These are phyloP conservation scores for Carollia perspicillata DNA, from an alignment of 2,113 vertebrate genomes.

Conservation along the genomic window DNA sequence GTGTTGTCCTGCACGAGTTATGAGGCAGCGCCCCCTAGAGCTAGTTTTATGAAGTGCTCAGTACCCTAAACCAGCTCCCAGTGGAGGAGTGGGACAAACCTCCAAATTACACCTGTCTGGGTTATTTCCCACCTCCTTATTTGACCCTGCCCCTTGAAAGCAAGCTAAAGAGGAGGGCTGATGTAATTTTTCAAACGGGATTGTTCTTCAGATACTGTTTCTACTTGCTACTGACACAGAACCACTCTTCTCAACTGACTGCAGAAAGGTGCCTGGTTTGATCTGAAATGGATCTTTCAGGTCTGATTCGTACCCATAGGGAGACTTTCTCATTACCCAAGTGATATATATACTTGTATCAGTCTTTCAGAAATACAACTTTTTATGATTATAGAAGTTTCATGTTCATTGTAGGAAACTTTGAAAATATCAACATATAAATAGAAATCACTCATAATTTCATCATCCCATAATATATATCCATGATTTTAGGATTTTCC, in stretches of 20 bases:
- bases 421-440: not conserved
- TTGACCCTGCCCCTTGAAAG: not conserved
- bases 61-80: not conserved
- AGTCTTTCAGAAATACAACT: not conserved
- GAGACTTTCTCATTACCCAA: not conserved
- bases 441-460: not conserved
- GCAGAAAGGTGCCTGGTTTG: not conserved
- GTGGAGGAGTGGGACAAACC: accelerated
- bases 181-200: not conserved
- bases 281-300: not conserved
- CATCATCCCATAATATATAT: not conserved
- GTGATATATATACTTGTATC: not conserved
- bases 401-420: not conserved
- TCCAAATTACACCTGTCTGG: not conserved
- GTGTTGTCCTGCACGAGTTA: accelerated
- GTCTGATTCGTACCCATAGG: not conserved
- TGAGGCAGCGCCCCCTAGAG: not conserved
- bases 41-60: not conserved
- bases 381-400: not conserved
- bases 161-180: not conserved
- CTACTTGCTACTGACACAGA: not conserved
- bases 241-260: not conserved
- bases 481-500: not conserved
- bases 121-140: not conserved
- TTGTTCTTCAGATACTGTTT: not conserved